Conservation (phyloP, 2,888 invertebrate genomes). For the Cerastis rubricosa region DNA sequence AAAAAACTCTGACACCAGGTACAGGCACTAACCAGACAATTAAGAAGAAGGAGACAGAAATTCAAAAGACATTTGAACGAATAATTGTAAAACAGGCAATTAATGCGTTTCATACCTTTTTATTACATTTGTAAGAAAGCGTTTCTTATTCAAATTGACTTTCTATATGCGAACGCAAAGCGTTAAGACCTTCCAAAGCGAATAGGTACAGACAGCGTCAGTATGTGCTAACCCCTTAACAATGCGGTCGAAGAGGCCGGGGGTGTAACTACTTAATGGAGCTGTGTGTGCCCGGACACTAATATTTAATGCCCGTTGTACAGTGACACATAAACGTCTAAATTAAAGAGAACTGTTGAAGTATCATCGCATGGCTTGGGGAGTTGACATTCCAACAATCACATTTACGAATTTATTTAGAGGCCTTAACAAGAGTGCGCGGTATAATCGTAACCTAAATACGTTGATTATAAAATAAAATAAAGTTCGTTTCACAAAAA, state of each 20-base stretch:
- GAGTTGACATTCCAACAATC: not conserved
- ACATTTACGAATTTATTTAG: not conserved
- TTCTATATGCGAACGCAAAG: not conserved
- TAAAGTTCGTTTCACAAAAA: no score
- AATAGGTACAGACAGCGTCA: no score
- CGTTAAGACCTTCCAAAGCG: not conserved
- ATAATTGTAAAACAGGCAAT: not conserved
- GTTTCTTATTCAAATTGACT: not conserved
- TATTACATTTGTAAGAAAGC: constrained; percentile 12
- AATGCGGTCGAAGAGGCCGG: no score
- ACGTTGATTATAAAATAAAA: no score
- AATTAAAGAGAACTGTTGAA: not conserved
- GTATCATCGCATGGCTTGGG: not conserved
- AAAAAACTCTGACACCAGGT: no score
- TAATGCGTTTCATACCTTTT: not conserved
- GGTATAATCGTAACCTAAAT: no score
- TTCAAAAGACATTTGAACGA: not conserved
- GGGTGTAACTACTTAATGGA: no score
- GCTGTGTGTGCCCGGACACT: no score
- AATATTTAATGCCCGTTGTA: not conserved
- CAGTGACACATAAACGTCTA: not conserved
- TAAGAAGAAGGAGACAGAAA: no score
- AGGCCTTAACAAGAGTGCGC: no score
- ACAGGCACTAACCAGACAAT: no score
- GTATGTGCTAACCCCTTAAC: no score